These are phyloP conservation scores for Cordilura impudica DNA, from an alignment of 2,888 invertebrate species.

Conservation along the genomic window DNA sequence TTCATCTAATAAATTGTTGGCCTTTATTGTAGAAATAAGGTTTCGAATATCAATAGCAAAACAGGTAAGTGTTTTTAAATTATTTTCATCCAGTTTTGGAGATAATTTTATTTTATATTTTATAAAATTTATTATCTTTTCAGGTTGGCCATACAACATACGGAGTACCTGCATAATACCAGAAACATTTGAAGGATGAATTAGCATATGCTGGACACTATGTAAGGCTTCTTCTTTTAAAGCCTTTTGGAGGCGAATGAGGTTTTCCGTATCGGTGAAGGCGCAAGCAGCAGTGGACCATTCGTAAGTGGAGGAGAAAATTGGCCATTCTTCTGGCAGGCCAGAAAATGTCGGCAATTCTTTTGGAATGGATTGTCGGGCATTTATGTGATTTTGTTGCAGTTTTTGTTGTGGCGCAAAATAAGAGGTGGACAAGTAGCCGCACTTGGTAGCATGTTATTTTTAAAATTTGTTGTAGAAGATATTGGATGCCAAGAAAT, in stretches of 20 bases:
- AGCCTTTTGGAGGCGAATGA: conserved; percentile 31
- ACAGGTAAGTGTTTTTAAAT: conserved; percentile 13
- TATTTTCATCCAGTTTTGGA: conserved; percentile 14
- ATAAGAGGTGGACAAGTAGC: background rate
- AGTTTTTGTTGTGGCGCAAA: background rate
- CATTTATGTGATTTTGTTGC: conserved; percentile 6
- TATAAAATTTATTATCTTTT: conserved; percentile 31
- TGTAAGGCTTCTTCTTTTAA: conserved; percentile 30
- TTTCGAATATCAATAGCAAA: conserved; percentile 19
- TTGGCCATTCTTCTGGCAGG: conserved; percentile 38
- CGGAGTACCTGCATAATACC: conserved; percentile 7
- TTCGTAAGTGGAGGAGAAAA: conserved; percentile 28
- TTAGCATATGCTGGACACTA: conserved; percentile 33
- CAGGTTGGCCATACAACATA: conserved; percentile 36
- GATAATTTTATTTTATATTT: conserved; percentile 22
- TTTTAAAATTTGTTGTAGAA: background rate
- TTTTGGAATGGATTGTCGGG: conserved; percentile 26
- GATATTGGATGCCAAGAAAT: background rate
- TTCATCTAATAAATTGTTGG: conserved; percentile 14
- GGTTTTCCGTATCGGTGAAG: conserved; percentile 13
- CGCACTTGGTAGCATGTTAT: background rate
- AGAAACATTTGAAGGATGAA: conserved; percentile 22
- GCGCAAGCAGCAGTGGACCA: conserved; percentile 29
- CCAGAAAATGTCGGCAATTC: conserved; percentile 35
- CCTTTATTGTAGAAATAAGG: conserved; percentile 7